A percentile compares a stretch with the other conserved stretches of the same genome.
These are phyloP conservation scores for Bradypodion ventrale DNA, from an alignment of 2,797 vertebrate genomes.

Conservation along the genomic window DNA sequence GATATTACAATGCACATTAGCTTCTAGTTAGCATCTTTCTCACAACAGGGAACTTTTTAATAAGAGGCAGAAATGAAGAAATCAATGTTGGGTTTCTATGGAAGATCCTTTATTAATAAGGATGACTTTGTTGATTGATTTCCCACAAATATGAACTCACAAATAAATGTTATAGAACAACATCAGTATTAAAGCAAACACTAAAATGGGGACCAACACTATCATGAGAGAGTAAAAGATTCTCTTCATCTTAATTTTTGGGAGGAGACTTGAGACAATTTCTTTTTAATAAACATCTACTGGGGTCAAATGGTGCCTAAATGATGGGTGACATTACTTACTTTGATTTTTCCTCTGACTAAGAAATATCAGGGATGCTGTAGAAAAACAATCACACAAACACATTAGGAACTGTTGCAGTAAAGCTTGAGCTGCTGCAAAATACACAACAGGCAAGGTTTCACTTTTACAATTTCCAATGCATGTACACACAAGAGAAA, in stretches of 20 bases:
- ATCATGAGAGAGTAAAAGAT: constrained; percentile 34
- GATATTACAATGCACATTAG: constrained; percentile 60
- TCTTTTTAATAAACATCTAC: not conserved
- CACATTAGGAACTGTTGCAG: not conserved
- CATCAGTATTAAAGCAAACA: constrained; percentile 16
- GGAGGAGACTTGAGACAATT: constrained; percentile 18
- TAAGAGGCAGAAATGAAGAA: constrained; percentile 62
- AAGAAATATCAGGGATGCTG: not conserved
- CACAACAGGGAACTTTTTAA: constrained; percentile 70
- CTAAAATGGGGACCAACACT: constrained; percentile 17
- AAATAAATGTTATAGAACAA: constrained; percentile 45
- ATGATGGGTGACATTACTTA: not conserved
- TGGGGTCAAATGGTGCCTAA: constrained; percentile 24
- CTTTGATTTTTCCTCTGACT: not conserved
- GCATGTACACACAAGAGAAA: constrained; percentile 3
- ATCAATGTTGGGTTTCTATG: constrained; percentile 57
- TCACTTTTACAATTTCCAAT: not conserved
- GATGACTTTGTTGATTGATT: constrained; percentile 62
- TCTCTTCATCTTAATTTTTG: constrained; percentile 16
- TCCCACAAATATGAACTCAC: constrained; percentile 53
- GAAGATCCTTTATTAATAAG: constrained; percentile 61
- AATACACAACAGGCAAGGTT: not conserved
- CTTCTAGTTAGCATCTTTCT: constrained; percentile 58
- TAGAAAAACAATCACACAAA: not conserved
- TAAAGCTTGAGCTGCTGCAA: not conserved